These are phyloP conservation scores for Notocelia uddmanniana DNA, from an alignment of 2,888 invertebrate genomes.

Conservation along the genomic window DNA sequence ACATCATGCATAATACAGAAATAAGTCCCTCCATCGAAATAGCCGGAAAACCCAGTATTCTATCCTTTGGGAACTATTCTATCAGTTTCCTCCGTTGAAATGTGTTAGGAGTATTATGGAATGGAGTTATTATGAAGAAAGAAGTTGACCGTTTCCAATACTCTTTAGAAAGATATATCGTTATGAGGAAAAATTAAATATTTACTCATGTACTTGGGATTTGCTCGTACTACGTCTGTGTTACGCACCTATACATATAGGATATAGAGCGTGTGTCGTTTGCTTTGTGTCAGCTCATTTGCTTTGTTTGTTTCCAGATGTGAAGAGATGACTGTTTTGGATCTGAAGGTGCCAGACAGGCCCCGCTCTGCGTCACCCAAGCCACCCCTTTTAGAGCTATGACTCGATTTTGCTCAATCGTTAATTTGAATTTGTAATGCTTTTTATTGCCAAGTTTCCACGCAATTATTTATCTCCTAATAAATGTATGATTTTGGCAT, in stretches of 20 bases:
- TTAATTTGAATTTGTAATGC: constrained; percentile 24
- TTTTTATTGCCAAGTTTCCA: constrained; percentile 25
- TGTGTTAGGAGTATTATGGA: constrained; percentile 8
- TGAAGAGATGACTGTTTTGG: constrained; percentile 80
- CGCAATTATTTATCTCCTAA: constrained; percentile 25
- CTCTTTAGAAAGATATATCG: background rate
- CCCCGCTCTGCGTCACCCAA: constrained; percentile 74
- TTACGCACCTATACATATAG: background rate
- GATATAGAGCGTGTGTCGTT: background rate
- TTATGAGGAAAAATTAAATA: constrained; percentile 2
- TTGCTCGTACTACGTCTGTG: background rate
- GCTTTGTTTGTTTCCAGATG: constrained; percentile 65
- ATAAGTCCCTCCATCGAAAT: constrained; percentile 28
- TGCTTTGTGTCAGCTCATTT: constrained; percentile 6
- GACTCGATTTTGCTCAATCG: constrained; percentile 50
- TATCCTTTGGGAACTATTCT: constrained; percentile 41
- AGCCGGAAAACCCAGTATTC: constrained; percentile 24
- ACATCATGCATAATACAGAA: constrained; percentile 35
- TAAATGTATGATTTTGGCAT: constrained; percentile 22
- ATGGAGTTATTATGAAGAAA: constrained; percentile 31
- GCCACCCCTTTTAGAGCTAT: constrained; percentile 75
- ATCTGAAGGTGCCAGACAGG: constrained; percentile 68
- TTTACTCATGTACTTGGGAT: background rate
- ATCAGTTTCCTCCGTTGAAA: constrained; percentile 16
- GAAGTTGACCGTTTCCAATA: constrained; percentile 15